Conservation (phyloP, 2,797 vertebrate species). For the Lepidocolaptes lacrymiger region DNA sequence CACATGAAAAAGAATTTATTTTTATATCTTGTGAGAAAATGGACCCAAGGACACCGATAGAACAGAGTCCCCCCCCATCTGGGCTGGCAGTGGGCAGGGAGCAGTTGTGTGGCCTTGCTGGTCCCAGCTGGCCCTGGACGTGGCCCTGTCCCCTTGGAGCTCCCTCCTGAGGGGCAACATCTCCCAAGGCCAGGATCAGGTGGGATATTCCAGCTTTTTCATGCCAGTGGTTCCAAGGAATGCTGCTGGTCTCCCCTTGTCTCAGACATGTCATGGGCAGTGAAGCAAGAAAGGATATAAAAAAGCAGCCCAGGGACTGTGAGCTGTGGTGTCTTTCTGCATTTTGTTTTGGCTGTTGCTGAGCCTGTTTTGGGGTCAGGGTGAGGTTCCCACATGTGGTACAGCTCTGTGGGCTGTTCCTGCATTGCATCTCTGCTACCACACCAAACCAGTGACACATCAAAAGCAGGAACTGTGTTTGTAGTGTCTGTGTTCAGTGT, state of each 20-base stretch:
- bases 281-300: slow-evolving; percentile 85
- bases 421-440: neutral
- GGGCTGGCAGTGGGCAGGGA: slow-evolving; percentile 77
- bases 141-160: slow-evolving; percentile 63
- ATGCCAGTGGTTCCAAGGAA: slow-evolving; percentile 86
- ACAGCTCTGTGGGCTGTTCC: neutral
- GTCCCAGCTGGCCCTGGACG: slow-evolving; percentile 74
- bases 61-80: slow-evolving; percentile 37
- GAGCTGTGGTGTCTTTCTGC: slow-evolving; percentile 63
- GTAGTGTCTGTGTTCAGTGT: neutral
- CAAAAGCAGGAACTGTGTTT: neutral
- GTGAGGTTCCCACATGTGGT: neutral
- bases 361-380: slow-evolving; percentile 23
- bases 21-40: neutral
- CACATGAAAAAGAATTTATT: neutral
- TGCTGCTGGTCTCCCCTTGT: slow-evolving; percentile 81
- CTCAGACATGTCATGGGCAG: slow-evolving; percentile 78
- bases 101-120: slow-evolving; percentile 76
- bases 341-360: slow-evolving; percentile 76
- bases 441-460: neutral
- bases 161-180: slow-evolving; percentile 31
- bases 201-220: slow-evolving; percentile 81
- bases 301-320: slow-evolving; percentile 75
- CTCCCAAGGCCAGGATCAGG: slow-evolving; percentile 75
- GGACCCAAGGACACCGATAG: neutral